phyloP scores from a whole-genome alignment of 2,797 vertebrate genomes.

The Urosaurus nigricauda region DNA sequence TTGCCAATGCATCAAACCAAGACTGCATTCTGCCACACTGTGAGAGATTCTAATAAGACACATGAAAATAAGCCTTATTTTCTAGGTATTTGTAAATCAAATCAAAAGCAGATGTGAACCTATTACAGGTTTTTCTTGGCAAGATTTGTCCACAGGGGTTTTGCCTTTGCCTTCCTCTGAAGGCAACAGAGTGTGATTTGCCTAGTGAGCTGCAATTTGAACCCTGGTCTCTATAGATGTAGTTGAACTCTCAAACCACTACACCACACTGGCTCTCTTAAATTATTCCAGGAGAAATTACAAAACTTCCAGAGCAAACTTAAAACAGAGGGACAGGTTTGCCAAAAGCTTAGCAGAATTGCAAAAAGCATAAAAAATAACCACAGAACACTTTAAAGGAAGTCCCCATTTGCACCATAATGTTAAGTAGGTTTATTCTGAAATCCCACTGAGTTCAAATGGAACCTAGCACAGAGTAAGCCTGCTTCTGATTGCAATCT shows the following conservation, averaged over 20 bases:
- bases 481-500: neutral
- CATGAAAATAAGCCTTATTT: neutral
- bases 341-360: conserved; percentile 11
- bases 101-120: conserved; percentile 11
- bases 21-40: conserved; percentile 15
- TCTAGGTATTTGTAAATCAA: conserved; percentile 17
- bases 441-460: neutral
- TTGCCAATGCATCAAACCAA: conserved; percentile 31
- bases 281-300: neutral
- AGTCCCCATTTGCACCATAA: neutral
- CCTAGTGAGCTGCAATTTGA: too few relatives aligned
- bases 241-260: too few relatives aligned
- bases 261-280: too few relatives aligned
- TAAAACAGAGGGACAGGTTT: neutral
- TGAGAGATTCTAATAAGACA: conserved; percentile 10
- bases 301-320: neutral
- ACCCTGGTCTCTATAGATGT: too few relatives aligned
- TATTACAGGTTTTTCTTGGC: neutral
- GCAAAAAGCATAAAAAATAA: conserved; percentile 12
- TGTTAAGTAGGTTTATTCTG: neutral
- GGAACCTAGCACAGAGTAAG: neutral
- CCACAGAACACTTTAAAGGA: neutral
- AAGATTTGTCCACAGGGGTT: too few relatives aligned
- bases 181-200: too few relatives aligned
- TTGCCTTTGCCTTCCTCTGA: too few relatives aligned